Evolutionary conservation across 2,888 invertebrate species (phyloP), one percentile per base, ranked within the genome.

Genomic region (Tetragonisca angustula): DNA sequence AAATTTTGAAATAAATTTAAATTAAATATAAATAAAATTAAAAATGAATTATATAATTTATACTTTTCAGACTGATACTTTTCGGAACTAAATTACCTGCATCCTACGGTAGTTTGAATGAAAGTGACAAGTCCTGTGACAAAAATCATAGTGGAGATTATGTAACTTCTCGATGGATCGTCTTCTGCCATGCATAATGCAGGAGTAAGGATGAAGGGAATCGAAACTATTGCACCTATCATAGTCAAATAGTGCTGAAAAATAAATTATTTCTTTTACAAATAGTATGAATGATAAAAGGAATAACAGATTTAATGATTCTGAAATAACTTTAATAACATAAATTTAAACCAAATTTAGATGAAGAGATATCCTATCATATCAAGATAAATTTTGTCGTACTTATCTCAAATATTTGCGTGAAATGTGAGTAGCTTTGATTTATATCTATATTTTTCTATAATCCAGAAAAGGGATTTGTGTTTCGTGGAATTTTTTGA

Each of bases 181-280:
- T 96, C 96, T 88, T 97, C 96, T 70, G 95, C 95, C 96, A 98
- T 97, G 93, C 98, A 98, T 21, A 98, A 95, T 1, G 97, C 97
- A 0, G 97, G 97, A n/a, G 97, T 97, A 81, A 98, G 94, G 84
- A 98, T 97, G 92, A 97, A 97, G 0, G 98, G 98, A 87, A 97
- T 97, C 2, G 97, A 96, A 11, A 98, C 97, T 56, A 98, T 97
- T 0, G 97, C 97, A 0, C 98, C 98, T 83, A 98, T 97, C 97
- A 98, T 98, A 0, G 97, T 98, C 88, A 97, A 94, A 93, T 97
- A 97, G 92, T 97, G 97, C 96, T 97, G 94, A 4, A 92, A 93
- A 76, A 50, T 54, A 64, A 24, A 27, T 17, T 11, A 27, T 62
- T 36, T 13, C 0, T 52, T 67, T 54, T 50, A 17, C 19, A 4